These are phyloP conservation scores for Ommatoiulus sabulosus DNA, from an alignment of 2,888 invertebrate species.

Conservation along the genomic window DNA sequence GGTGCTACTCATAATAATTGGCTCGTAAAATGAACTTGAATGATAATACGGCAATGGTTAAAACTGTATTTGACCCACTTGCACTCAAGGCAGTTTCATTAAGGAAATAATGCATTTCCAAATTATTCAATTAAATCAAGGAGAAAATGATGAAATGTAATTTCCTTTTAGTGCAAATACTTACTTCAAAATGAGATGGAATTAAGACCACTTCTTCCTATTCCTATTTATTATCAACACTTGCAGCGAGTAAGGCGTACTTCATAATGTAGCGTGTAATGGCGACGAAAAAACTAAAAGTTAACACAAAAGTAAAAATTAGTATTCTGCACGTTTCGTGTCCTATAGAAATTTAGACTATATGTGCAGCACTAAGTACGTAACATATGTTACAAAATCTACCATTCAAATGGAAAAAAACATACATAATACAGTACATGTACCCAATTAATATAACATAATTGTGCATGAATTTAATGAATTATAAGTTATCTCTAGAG, in stretches of 20 bases:
- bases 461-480: too few species aligned
- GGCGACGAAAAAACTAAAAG: background rate
- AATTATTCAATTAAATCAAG: slow-evolving; percentile 40
- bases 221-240: background rate
- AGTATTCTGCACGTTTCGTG: too few species aligned
- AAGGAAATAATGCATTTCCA: slow-evolving; percentile 24
- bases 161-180: background rate
- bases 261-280: background rate
- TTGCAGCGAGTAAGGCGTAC: background rate
- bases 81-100: slow-evolving; percentile 40
- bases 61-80: background rate
- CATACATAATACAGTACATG: too few species aligned
- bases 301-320: too few species aligned
- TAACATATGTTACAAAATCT: too few species aligned
- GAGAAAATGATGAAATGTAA: slow-evolving; percentile 25
- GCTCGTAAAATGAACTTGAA: slow-evolving; percentile 31
- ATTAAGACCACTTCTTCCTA: background rate
- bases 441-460: too few species aligned
- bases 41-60: background rate
- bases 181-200: background rate
- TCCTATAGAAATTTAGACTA: too few species aligned
- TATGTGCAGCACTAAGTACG: too few species aligned
- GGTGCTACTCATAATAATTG: slow-evolving; percentile 24
- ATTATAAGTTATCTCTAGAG: too few species aligned
- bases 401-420: too few species aligned